These are phyloP conservation scores for Lycaena phlaeas DNA, from an alignment of 2,888 invertebrate species.

Conservation along the genomic window DNA sequence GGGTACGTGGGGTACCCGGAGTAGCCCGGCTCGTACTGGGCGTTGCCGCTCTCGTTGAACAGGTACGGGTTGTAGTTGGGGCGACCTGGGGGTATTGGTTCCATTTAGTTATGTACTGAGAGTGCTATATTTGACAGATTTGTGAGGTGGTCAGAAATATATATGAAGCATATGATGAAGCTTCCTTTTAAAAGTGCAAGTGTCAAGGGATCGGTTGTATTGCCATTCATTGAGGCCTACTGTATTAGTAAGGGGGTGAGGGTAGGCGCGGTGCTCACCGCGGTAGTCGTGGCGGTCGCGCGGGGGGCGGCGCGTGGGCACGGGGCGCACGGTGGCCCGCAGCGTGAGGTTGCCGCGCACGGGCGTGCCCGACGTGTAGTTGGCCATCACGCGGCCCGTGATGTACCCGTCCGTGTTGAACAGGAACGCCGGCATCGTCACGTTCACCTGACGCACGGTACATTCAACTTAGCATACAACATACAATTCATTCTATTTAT, in stretches of 20 bases:
- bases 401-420: conserved; percentile 89
- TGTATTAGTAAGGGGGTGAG: no score
- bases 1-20: conserved; percentile 17
- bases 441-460: conserved; percentile 93
- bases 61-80: conserved; percentile 58
- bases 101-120: no score
- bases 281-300: conserved; percentile 66
- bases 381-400: conserved; percentile 91
- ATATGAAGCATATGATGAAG: no score
- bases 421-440: conserved; percentile 96
- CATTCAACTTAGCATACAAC: no score
- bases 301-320: conserved; percentile 65
- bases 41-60: conserved; percentile 47
- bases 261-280: conserved; percentile 23
- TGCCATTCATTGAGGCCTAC: no score
- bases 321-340: conserved; percentile 82
- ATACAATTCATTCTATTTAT: no score
- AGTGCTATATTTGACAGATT: no score
- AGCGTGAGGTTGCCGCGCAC: conserved; percentile 91
- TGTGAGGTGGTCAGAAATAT: no score
- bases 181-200: no score
- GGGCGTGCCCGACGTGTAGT: conserved; percentile 95
- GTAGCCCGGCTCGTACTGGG: conserved; percentile 23
- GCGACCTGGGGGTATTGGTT: no score
- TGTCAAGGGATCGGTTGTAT: no score